Evolutionary conservation across 37 sponge, comb jelly and placozoan genomes (phyloP), one percentile per base, ranked within the genome.

Genomic region (Dysidea cf. avara): DNA sequence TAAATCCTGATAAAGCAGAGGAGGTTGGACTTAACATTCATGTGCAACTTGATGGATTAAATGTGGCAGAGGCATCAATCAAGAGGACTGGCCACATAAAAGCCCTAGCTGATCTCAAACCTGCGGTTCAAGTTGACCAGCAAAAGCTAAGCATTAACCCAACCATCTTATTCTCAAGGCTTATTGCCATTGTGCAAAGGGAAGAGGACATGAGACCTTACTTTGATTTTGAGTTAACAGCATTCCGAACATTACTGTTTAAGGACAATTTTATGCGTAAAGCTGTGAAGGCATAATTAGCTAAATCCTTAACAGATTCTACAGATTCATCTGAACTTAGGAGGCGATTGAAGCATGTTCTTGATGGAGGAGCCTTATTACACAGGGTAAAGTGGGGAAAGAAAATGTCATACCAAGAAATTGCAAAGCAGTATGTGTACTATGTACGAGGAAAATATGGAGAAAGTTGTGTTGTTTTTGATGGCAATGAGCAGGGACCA

Each of bases 401-500:
- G 50, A 71, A 71, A 26, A n/a, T 21, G 14, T 55, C 56, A 53
- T 53, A 71, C 37, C 49, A 53, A 53, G 35, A 71, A 55, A 51
- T 71, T 31, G 51, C n/a, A 3, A 71, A 53, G n/a, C 72, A 71
- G 33, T 53, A 68, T 43, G 69, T 68, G 12, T 7, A 52, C 49
- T 43, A 68, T 68, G 69, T 68, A 39, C 69, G 69, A 48, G 49
- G 28, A 26, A 58, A 65, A 17, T 65, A 65, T 29, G 29, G 35
- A 12, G 28, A 72, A 3, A 14, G 38, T 37, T 32, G 6, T 35
- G 30, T 72, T 72, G 73, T 72, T 56, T 72, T 72, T 72, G 56
- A 72, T 72, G 75, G 62, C 61, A 36, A 74, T 39, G n/a, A n/a
- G n/a, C 62, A 60, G 28, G 39, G 75, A 9, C 73, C 73, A 56